Conservation (phyloP, 92 coral and sea anemone species). For the Zoanthus sociatus region DNA sequence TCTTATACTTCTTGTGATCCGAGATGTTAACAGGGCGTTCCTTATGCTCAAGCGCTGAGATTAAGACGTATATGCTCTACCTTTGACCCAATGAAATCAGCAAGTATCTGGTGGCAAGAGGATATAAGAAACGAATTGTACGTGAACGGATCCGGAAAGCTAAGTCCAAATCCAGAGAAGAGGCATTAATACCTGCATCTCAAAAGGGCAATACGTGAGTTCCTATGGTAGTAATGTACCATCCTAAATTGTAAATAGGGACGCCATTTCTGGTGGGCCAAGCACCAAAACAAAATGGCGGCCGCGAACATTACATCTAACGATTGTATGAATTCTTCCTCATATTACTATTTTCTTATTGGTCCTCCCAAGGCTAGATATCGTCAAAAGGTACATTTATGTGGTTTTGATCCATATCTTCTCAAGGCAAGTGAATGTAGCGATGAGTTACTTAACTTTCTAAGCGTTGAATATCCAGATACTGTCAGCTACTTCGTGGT, state of each 20-base stretch:
- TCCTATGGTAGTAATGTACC: too few relatives aligned
- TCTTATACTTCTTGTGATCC: too few relatives aligned
- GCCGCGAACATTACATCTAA: not conserved
- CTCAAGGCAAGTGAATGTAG: not conserved
- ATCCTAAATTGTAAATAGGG: not conserved
- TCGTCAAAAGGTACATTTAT: not conserved
- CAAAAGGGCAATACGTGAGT: too few relatives aligned
- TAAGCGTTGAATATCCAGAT: not conserved
- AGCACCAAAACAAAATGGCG: not conserved
- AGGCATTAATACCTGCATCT: too few relatives aligned
- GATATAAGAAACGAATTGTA: too few relatives aligned
- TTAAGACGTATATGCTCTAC: too few relatives aligned
- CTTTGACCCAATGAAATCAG: too few relatives aligned
- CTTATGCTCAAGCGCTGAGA: too few relatives aligned
- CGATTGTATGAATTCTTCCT: not conserved
- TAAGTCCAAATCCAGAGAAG: too few relatives aligned
- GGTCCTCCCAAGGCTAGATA: constrained; percentile 2
- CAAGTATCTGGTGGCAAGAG: too few relatives aligned
- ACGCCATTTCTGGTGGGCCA: not conserved
- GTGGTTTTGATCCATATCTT: constrained; percentile 11
- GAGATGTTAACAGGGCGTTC: too few relatives aligned
- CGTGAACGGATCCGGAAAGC: too few relatives aligned
- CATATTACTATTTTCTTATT: not conserved
- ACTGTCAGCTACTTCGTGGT: constrained; percentile 27
- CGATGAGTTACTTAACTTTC: not conserved